Base-by-base conservation (phyloP, 1,140 invertebrate species). In the Bombus balteatus region DNA sequence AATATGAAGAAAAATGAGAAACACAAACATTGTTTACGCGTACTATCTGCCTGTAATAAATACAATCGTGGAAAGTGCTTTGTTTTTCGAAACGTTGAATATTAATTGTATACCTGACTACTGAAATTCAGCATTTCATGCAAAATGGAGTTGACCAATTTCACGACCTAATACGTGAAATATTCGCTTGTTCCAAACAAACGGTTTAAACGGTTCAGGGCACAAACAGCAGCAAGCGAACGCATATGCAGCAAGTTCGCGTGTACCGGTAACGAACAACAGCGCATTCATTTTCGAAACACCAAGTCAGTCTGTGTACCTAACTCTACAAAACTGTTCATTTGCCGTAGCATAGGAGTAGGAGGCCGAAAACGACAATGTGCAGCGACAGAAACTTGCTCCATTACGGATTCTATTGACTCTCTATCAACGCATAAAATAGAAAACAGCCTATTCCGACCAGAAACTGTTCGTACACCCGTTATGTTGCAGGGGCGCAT, bases 281-380 rank as follows among this genome's bases (percentile, higher is more conserved):
- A 32, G 10, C 32, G n/a, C 25, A 34, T 83, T 83, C 43, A 53
- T 77, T 76, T 79, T 79, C 75, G 75, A 79, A 84, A 84, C 47
- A 53, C 4, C 12, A 32, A 65, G 62, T 13, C 12, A 47, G 47
- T 22, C 62, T 39, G 43, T 83, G 81, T 77, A 65, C 57, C 81
- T 3, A 83, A 62, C 81, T 77, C 62, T 83, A 77, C 73, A 68
- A 53, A 83, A 83, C 34, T 77, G 81, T 79, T 84, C 82, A 84
- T 84, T 79, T 84, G 76, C 25, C 47, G 75, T 32, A n/a, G 75
- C 66, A 13, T 41, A 77, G 43, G 10, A 59, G 28, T 57, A 70
- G 43, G 3, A 43, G 34, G 9, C 18, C 37, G 53, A 71, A 62
- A 79, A 84, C 75, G 75, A 62, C 82, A 84, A 71, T 62, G 53